phyloP scores from a whole-genome alignment of 2,797 vertebrate species.

The Acipenser transmontanus region DNA sequence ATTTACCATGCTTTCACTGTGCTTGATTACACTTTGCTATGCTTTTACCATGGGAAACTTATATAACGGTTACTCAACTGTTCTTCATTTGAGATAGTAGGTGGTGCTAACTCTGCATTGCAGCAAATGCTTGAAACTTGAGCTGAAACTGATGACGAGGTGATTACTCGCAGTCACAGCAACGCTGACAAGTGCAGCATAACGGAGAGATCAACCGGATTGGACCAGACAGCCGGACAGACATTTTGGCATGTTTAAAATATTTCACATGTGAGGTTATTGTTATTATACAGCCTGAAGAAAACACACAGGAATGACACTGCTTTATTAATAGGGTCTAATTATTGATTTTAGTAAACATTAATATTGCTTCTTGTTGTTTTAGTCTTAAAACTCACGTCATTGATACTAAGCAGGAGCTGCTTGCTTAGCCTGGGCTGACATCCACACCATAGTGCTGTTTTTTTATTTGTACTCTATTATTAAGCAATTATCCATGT shows the following conservation, averaged over 20 bases:
- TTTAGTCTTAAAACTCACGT: neutral
- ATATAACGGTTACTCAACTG: no score
- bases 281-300: neutral
- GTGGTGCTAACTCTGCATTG: no score
- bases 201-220: neutral
- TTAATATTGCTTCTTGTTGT: no score
- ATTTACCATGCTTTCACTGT: no score
- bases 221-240: neutral
- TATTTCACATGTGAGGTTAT: neutral
- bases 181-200: no score
- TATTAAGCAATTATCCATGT: no score
- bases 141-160: no score
- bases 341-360: neutral
- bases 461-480: neutral
- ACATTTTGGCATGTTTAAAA: neutral
- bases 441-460: neutral
- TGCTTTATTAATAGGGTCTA: neutral
- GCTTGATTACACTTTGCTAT: no score
- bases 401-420: neutral
- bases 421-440: neutral
- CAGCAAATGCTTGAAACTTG: no score
- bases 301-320: neutral
- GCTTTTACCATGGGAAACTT: no score
- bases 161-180: no score
- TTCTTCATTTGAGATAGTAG: no score